phyloP scores from a whole-genome alignment of 2,113 vertebrate species.

The Microcebus ravelobensis region DNA sequence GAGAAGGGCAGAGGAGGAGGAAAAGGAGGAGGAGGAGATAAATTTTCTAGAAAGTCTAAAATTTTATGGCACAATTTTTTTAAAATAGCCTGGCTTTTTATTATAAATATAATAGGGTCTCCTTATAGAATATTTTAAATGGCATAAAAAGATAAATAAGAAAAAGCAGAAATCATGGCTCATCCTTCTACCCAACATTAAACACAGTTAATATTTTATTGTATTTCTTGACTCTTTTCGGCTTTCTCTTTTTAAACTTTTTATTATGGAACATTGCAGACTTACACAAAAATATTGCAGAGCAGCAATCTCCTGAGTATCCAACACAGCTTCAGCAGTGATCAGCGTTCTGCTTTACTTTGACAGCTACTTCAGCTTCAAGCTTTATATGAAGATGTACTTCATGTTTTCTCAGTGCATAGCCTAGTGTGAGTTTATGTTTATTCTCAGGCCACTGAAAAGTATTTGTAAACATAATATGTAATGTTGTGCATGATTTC shows the following conservation, averaged over 20 bases:
- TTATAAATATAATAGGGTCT: background rate
- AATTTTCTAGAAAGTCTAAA: background rate
- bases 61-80: background rate
- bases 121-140: background rate
- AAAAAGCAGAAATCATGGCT: background rate
- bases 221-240: background rate
- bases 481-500: background rate
- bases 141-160: background rate
- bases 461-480: background rate
- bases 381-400: rapidly evolving
- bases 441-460: background rate
- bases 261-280: background rate
- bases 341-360: background rate
- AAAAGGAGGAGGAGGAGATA: background rate
- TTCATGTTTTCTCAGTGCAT: background rate
- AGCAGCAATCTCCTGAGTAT: background rate
- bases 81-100: background rate
- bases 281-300: background rate
- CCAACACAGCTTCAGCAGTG: background rate
- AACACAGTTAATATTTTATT: background rate
- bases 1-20: too few relatives aligned
- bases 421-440: background rate
- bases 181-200: background rate
- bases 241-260: background rate
- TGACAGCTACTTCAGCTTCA: background rate